phyloP scores from a whole-genome alignment of 2,797 vertebrate species.

The Cynodonichthys magdalenae region DNA sequence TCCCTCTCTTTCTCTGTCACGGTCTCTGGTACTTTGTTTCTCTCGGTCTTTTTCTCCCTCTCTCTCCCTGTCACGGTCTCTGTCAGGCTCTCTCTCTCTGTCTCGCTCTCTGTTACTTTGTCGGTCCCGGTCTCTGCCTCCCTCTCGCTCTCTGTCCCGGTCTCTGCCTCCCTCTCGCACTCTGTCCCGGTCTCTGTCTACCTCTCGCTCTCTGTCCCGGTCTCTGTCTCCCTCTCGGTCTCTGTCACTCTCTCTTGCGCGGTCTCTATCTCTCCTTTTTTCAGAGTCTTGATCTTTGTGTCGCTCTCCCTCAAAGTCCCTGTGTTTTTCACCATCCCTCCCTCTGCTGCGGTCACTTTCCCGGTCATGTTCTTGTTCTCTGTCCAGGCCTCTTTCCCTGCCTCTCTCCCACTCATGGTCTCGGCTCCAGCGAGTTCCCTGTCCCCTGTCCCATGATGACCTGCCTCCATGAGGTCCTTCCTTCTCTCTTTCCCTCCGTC shows the following conservation, averaged over 20 bases:
- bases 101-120: slow-evolving; percentile 44
- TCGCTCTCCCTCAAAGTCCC: slow-evolving; percentile 42
- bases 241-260: slow-evolving; percentile 41
- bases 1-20: slow-evolving; percentile 50
- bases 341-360: slow-evolving; percentile 62
- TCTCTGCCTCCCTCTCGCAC: no score
- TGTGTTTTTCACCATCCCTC: slow-evolving; percentile 45
- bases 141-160: no score
- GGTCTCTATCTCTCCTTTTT: slow-evolving; percentile 36
- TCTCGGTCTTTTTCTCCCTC: slow-evolving; percentile 77
- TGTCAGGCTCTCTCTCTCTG: slow-evolving; percentile 38
- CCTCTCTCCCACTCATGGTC: slow-evolving; percentile 82
- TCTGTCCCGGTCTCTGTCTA: no score
- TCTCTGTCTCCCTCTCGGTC: not conserved
- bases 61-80: slow-evolving; percentile 84
- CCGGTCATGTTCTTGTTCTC: slow-evolving; percentile 53
- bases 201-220: no score
- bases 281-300: slow-evolving; percentile 53
- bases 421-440: slow-evolving; percentile 84
- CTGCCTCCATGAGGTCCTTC: slow-evolving; percentile 78
- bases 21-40: slow-evolving; percentile 57
- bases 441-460: slow-evolving; percentile 85
- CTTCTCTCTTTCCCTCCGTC: slow-evolving; percentile 87
- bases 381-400: slow-evolving; percentile 76
- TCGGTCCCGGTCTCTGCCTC: slow-evolving; percentile 3